Evolutionary conservation across 2,888 invertebrate genomes (phyloP).

Genomic region (Caenorhabditis sp.): DNA sequence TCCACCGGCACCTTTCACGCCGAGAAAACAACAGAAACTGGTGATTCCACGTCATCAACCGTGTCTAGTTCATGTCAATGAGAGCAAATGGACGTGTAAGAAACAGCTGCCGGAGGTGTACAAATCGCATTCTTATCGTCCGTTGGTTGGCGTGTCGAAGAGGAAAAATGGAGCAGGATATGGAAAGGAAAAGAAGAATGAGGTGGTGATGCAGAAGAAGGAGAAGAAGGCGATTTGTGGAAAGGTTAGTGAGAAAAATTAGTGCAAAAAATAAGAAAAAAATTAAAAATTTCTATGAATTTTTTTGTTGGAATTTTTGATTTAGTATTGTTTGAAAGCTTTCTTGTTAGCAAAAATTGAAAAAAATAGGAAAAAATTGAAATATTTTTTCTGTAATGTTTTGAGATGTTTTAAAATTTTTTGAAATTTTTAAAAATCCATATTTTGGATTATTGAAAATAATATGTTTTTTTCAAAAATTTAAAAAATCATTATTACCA

Average conservation of each 20-base stretch:
- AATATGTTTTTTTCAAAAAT: too few relatives aligned
- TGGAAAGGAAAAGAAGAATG: slow-evolving; percentile 34
- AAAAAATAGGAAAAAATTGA: too few relatives aligned
- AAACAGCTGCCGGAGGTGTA: slow-evolving; percentile 18
- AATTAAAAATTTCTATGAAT: background rate
- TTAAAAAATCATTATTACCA: too few relatives aligned
- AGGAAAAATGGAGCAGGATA: slow-evolving; percentile 17
- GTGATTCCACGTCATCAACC: slow-evolving; percentile 43
- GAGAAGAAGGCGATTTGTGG: slow-evolving; percentile 35
- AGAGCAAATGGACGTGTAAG: slow-evolving; percentile 45
- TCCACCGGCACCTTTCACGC: slow-evolving; percentile 48
- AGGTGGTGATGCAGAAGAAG: background rate
- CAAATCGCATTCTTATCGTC: background rate
- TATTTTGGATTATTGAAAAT: too few relatives aligned
- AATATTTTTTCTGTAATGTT: too few relatives aligned
- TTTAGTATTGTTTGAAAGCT: too few relatives aligned
- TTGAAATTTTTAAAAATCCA: too few relatives aligned
- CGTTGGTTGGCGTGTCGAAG: too few relatives aligned
- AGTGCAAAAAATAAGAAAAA: too few relatives aligned
- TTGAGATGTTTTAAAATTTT: too few relatives aligned
- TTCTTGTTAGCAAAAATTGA: too few relatives aligned
- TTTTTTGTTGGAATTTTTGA: too few relatives aligned
- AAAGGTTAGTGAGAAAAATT: slow-evolving; percentile 12
- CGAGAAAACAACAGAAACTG: background rate
- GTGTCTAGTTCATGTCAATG: slow-evolving; percentile 40